A percentile compares a stretch with the other conserved stretches of the same genome.
Evolutionary conservation across 2,113 vertebrate genomes (phyloP).

Genomic region (Suricata suricatta): DNA sequence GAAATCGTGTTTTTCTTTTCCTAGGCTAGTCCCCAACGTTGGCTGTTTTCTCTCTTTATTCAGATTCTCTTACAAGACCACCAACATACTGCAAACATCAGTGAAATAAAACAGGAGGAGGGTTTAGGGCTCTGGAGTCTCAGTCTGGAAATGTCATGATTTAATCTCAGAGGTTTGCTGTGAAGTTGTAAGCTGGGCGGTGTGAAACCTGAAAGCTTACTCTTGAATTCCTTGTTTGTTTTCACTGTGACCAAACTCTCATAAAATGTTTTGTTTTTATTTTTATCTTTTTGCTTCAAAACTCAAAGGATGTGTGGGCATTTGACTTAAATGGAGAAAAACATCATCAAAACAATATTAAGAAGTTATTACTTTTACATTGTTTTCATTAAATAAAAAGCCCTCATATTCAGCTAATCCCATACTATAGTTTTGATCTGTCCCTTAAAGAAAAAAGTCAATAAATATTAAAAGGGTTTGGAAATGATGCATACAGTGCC

Average conservation of each 20-base stretch:
- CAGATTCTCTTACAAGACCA: constrained; percentile 26
- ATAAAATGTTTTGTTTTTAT: constrained; percentile 44
- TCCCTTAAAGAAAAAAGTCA: constrained; percentile 17
- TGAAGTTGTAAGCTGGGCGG: constrained; percentile 4
- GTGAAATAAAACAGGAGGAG: constrained; percentile 20
- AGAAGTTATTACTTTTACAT: constrained; percentile 38
- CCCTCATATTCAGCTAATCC: neutral
- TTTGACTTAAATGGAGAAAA: constrained; percentile 60
- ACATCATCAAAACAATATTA: constrained; percentile 39
- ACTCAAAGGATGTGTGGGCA: constrained; percentile 22
- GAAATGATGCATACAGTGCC: neutral
- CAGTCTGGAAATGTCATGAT: neutral
- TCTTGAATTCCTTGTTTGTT: constrained; percentile 66
- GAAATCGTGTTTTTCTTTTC: neutral
- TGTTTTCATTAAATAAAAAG: constrained; percentile 49
- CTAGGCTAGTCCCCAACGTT: neutral
- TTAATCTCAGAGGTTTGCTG: constrained; percentile 25
- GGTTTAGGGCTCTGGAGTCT: neutral
- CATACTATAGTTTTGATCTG: neutral
- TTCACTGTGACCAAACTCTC: constrained; percentile 53
- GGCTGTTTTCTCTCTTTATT: neutral
- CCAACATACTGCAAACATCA: constrained; percentile 31
- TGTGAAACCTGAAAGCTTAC: constrained; percentile 49
- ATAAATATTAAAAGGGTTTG: constrained; percentile 33
- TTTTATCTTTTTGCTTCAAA: constrained; percentile 30